Evolutionary conservation across 2,797 vertebrate species (phyloP), one percentile per base, ranked within the genome.

Genomic region (Thalassophryne amazonica): DNA sequence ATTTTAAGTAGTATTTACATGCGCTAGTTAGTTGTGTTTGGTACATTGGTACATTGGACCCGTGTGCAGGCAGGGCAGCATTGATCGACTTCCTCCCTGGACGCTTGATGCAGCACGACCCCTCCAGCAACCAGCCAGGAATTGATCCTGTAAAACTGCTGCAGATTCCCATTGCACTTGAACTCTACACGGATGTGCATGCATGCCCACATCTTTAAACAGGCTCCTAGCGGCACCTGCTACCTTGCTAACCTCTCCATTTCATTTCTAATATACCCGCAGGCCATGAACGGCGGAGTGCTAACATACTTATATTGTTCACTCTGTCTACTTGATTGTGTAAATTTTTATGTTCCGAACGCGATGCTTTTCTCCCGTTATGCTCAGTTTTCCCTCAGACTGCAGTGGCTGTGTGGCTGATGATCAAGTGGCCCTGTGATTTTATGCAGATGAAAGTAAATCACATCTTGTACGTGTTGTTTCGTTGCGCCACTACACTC

Each of bases 121-220:
- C 83, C 86, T 87, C 70, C 76, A 88, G 87, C 80, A 87, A 84
- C 80, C 76, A 75, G 78, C 60, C 46, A 66, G 87, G 88, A 89
- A 91, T 90, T 90, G 86, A 89, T 90, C 85, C 73, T 83, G 69
- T 69, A 81, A 70, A 63, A 61, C 60, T 42, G 73, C 43, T 82
- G 73, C 59, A 37, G 73, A 81, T 69, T 80, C 79, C 85, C 80
- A 63, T 29, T 60, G 56, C 72, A 54, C 60, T 10, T 49, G 12
- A 54, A 77, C 71, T 80, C 63, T 56, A 49, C 77, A 76, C 68
- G 52, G 23, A 56, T 56, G 63, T 74, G 45, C 43, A 42, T 50
- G 54, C 47, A 53, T 66, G 56, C 21, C 23, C 1, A 9, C 57
- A 43, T 47, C 56, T 69, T 49, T 67, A 50, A 50, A 59, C 53